A percentile compares a stretch with the other conserved stretches of the same genome.
Conservation (phyloP, 1,140 invertebrate genomes). For the Coptotermes formosanus region DNA sequence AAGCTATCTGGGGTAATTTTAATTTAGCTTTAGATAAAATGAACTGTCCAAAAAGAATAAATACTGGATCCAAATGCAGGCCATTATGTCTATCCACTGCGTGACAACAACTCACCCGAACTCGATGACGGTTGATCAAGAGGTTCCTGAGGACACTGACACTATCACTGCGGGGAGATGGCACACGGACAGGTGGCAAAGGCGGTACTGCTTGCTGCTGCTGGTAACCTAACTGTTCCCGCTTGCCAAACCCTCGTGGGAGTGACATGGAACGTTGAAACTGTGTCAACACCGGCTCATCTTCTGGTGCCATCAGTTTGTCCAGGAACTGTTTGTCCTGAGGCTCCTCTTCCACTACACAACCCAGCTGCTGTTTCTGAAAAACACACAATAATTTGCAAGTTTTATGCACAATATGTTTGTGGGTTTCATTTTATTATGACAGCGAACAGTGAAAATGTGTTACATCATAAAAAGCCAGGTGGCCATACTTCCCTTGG, state of each 20-base stretch:
- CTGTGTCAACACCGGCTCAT: slow-evolving; percentile 38
- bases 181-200: slow-evolving; percentile 43
- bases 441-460: no score
- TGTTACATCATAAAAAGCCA: no score
- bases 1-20: no score
- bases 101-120: slow-evolving; percentile 43
- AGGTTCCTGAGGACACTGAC: slow-evolving; percentile 49
- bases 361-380: slow-evolving; percentile 44
- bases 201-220: slow-evolving; percentile 39
- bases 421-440: no score
- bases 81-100: neutral
- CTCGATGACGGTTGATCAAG: slow-evolving; percentile 46
- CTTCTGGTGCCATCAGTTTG: slow-evolving; percentile 17
- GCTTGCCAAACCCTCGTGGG: slow-evolving; percentile 49
- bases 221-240: neutral
- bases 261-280: slow-evolving; percentile 47
- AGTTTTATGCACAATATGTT: no score
- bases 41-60: neutral
- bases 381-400: no score
- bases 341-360: slow-evolving; percentile 38
- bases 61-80: neutral
- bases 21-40: neutral
- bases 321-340: neutral
- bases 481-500: no score
- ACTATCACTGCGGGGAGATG: slow-evolving; percentile 51